Conservation (phyloP, 2,797 vertebrate species). For the Ceryle rudis region DNA sequence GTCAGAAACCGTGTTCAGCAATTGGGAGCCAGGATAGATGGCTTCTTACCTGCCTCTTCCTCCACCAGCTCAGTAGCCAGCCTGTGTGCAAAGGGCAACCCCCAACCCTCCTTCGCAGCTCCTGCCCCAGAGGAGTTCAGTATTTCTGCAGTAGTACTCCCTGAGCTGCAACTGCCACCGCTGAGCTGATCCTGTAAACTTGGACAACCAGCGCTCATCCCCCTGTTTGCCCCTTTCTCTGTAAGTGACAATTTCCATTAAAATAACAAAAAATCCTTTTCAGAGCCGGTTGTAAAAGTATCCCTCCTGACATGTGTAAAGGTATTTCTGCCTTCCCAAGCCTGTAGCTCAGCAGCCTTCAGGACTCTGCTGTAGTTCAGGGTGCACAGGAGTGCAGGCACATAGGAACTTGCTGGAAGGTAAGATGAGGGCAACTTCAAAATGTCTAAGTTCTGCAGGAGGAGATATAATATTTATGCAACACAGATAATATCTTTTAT, state of each 20-base stretch:
- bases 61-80: neutral
- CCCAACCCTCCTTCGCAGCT: neutral
- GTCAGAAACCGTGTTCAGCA: neutral
- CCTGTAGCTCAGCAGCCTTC: neutral
- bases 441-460: neutral
- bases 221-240: neutral
- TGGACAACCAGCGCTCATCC: neutral
- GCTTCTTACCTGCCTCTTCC: neutral
- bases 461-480: neutral
- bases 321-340: neutral
- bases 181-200: neutral
- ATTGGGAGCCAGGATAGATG: accelerated
- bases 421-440: neutral
- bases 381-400: neutral
- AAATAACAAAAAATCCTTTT: neutral
- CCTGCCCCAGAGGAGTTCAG: neutral
- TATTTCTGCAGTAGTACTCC: neutral
- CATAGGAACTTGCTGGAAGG: neutral
- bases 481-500: neutral
- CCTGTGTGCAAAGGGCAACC: neutral
- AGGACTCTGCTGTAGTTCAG: neutral
- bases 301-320: neutral
- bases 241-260: neutral
- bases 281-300: neutral
- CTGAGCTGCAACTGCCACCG: neutral